Conservation (phyloP, 2,888 invertebrate genomes). For the Ametastegia equiseti region DNA sequence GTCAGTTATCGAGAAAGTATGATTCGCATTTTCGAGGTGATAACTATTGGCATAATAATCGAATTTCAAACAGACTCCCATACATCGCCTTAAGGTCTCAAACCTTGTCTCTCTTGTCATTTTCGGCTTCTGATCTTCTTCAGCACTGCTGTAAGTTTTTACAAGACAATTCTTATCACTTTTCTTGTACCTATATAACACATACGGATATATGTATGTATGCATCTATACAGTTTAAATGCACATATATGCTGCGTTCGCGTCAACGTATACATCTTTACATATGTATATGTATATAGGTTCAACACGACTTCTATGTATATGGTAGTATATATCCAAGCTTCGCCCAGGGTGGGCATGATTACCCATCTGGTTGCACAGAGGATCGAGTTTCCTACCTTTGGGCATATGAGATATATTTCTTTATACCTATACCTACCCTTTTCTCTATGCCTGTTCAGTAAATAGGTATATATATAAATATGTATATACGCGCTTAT, state of each 20-base stretch:
- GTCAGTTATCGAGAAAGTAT: too few relatives aligned
- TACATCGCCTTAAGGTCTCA: too few relatives aligned
- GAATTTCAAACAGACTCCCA: too few relatives aligned
- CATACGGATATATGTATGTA: not conserved
- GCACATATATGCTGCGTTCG: too few relatives aligned
- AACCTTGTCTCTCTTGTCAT: too few relatives aligned
- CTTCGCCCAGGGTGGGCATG: constrained; percentile 49
- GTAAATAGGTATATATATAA: not conserved
- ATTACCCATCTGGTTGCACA: constrained; percentile 66
- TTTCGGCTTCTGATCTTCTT: not conserved
- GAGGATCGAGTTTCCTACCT: constrained; percentile 61
- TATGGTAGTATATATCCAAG: not conserved
- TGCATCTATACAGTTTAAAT: not conserved
- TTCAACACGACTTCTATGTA: not conserved
- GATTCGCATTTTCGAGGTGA: too few relatives aligned
- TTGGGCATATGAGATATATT: constrained; percentile 42
- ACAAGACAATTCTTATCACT: not conserved
- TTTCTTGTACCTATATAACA: too few relatives aligned
- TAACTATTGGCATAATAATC: too few relatives aligned
- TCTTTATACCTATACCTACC: constrained; percentile 10
- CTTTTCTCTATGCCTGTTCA: not conserved
- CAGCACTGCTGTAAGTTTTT: not conserved
- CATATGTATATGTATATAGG: not conserved
- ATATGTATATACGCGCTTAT: not conserved
- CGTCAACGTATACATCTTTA: not conserved